Evolutionary conservation across 2,113 vertebrate genomes (phyloP), one percentile per base, ranked within the genome.

Genomic region (Gymnarchus niloticus): DNA sequence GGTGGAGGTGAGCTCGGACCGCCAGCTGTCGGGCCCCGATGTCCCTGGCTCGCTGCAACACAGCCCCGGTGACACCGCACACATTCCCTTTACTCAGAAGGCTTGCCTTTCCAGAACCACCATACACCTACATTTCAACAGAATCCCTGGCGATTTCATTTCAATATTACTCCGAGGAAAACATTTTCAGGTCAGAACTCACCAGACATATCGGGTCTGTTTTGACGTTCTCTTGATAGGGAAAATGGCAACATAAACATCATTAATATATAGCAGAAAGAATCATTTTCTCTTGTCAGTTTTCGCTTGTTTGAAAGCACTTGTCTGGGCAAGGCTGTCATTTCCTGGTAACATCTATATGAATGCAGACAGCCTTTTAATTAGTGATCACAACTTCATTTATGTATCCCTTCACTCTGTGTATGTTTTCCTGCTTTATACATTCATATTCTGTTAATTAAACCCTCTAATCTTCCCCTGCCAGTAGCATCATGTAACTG

Each of bases 391-490:
- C 96, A 94, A 96, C 95, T 97, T 98, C 94, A 96, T 97, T 97
- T 97, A 95, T 96, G 95, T 96, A 95, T 96, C 95, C 94, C 95
- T 96, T 94, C 92, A 89, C 92, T 89, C 85, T 88, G 88, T 88
- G 83, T 87, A 91, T 93, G 93, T 93, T 92, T 90, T 93, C 95
- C 88, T 88, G 89, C 91, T 93, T 92, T 90, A 93, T 94, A 91
- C 96, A 98, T 98, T 97, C 96, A 97, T 97, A 97, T 96, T 96
- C 96, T 96, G 96, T 97, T 99, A 99, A 99, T 99, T 99, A 99
- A 98, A 95, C 95, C 94, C 95, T 96, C 96, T 97, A 97, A 99
- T 98, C 96, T 97, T 97, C 96, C 96, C 94, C 96, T 97, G 96
- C 97, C 97, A 97, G 96, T 95, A 95, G 96, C 96, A 96, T 97